These are phyloP conservation scores for Nephila pilipes DNA, from an alignment of 1,140 invertebrate species.

Conservation along the genomic window DNA sequence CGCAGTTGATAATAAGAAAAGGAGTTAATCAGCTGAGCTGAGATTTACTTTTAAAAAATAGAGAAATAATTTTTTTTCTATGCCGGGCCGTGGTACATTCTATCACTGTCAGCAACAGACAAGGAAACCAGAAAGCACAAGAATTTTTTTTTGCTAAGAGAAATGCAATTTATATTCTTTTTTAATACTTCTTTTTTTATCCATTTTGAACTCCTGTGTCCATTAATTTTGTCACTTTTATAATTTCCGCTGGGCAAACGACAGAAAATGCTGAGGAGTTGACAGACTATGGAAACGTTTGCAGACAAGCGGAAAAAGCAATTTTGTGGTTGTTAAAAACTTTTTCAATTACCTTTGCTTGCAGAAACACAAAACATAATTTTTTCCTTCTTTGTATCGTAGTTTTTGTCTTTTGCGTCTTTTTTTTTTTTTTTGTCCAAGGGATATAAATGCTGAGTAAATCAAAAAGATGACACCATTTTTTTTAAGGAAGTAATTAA, in stretches of 20 bases:
- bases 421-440: background rate
- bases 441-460: background rate
- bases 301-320: constrained; percentile 37
- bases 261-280: constrained; percentile 15
- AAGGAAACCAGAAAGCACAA: background rate
- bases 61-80: background rate
- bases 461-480: background rate
- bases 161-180: constrained; percentile 9
- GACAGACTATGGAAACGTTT: background rate
- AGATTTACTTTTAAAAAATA: background rate
- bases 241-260: constrained; percentile 46
- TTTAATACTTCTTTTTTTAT: background rate
- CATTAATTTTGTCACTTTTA: constrained; percentile 60
- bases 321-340: constrained; percentile 36
- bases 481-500: background rate
- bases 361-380: background rate
- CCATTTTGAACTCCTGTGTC: background rate
- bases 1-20: background rate
- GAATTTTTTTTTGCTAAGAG: constrained; percentile 19
- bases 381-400: no score
- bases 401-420: no score
- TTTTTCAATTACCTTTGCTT: constrained; percentile 45
- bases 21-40: background rate
- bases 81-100: background rate
- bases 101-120: constrained; percentile 39